phyloP scores from a whole-genome alignment of 2,113 vertebrate genomes.

The Lagopus muta region DNA sequence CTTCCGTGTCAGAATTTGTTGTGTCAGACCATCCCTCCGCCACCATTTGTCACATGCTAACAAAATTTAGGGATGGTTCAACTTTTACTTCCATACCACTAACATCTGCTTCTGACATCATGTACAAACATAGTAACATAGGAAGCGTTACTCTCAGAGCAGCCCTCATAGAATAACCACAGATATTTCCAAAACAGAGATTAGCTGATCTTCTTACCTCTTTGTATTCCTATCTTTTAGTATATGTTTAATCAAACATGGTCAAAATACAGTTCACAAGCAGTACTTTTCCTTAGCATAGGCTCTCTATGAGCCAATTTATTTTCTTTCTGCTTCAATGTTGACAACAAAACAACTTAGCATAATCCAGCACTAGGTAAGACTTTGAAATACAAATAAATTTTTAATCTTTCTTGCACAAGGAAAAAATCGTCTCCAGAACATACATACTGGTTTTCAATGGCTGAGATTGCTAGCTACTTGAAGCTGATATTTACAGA shows the following conservation, averaged over 20 bases:
- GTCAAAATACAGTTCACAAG: neutral
- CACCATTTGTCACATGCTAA: no score
- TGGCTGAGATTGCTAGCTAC: neutral
- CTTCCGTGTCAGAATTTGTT: no score
- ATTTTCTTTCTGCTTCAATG: neutral
- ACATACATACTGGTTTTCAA: neutral
- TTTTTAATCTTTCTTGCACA: neutral
- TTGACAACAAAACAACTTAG: neutral
- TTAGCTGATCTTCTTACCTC: neutral
- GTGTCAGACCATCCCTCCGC: no score
- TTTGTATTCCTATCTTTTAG: neutral
- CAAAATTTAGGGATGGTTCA: no score
- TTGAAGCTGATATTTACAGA: neutral
- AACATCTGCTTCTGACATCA: no score
- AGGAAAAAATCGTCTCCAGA: neutral
- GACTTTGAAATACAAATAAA: neutral
- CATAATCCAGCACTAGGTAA: neutral
- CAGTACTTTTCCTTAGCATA: neutral
- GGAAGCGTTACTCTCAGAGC: no score
- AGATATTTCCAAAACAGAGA: neutral
- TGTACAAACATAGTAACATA: no score
- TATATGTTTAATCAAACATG: neutral
- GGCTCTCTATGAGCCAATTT: neutral
- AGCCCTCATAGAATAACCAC: neutral
- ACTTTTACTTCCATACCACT: no score